Base-by-base conservation (phyloP, 2,888 invertebrate genomes). In the Deilephila elpenor region DNA sequence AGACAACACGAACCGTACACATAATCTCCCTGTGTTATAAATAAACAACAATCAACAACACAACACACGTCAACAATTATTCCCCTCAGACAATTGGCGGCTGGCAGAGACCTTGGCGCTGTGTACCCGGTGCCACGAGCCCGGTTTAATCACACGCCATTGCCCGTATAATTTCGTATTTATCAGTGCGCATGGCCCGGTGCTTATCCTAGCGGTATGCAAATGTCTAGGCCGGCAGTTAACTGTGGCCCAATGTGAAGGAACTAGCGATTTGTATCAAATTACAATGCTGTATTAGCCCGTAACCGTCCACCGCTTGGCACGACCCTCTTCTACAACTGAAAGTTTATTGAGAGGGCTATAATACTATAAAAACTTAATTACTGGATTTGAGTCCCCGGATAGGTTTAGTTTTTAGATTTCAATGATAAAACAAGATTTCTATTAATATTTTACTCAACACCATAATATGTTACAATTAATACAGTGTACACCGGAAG, bases 131-230 rank as follows among this genome's bases (percentile, higher is more conserved):
- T 17, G n/a, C 70, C 71, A 73, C 73, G 73, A 70, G 67, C 72
- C 72, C 73, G 78, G 82, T 80, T 83, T 85, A 84, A 83, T 83
- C 76, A 79, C 78, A 77, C 76, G 44, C 61, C 77, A 74, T 78
- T 72, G 77, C 76, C 74, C 80, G 82, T 88, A 84, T 87, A 87
- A 88, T 89, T 89, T 87, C 80, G 84, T 84, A 82, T 86, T 88
- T 89, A 89, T 85, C 84, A 86, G 77, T 82, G 83, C 78, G 79
- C 82, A 77, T 86, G 87, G 86, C 86, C 86, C 81, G 82, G 83
- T 84, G 86, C 80, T 88, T 89, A 88, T 85, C 83, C 83, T 89
- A 90, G 89, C 89, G 90, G 88, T 88, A 89, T 88, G 88, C 85
- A 85, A 89, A 90, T 87, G 78, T 75, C 77, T 80, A 74, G 79